These are phyloP conservation scores for Dendrolimus houi DNA, from an alignment of 2,888 invertebrate species.

Conservation along the genomic window DNA sequence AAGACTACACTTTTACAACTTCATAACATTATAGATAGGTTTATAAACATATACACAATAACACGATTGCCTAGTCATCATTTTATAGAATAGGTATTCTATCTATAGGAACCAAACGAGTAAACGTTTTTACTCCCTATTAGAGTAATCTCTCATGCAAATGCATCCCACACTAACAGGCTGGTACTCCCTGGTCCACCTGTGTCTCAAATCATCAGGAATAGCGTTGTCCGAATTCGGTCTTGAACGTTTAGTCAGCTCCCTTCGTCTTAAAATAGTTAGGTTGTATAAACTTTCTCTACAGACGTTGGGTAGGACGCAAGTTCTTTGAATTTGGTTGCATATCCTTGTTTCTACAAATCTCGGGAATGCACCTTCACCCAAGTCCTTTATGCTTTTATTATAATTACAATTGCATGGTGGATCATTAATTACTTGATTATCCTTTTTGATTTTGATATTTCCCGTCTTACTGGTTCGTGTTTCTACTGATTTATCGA, in stretches of 20 bases:
- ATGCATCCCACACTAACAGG: slow-evolving; percentile 46
- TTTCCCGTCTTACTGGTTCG: slow-evolving; percentile 53
- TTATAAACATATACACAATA: no score
- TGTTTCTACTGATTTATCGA: slow-evolving; percentile 56
- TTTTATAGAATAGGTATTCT: no score
- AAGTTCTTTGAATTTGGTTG: slow-evolving; percentile 23
- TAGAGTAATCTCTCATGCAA: slow-evolving; percentile 29
- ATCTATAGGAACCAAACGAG: no score
- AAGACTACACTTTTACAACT: no score
- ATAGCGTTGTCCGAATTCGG: slow-evolving; percentile 14
- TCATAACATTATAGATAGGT: no score
- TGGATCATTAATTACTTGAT: slow-evolving; percentile 33
- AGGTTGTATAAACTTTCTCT: slow-evolving; percentile 41
- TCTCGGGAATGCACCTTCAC: slow-evolving; percentile 38
- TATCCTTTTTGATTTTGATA: slow-evolving; percentile 41
- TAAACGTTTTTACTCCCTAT: no score
- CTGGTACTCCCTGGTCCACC: slow-evolving; percentile 37
- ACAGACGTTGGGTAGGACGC: slow-evolving; percentile 42
- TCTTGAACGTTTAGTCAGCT: slow-evolving; percentile 11
- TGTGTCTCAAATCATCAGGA: slow-evolving; percentile 30
- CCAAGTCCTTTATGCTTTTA: slow-evolving; percentile 25
- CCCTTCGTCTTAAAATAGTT: slow-evolving; percentile 38
- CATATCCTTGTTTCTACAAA: slow-evolving; percentile 39
- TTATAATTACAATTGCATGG: slow-evolving; percentile 36
- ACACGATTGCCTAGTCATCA: no score